These are phyloP conservation scores for Hyperoplus immaculatus DNA, from an alignment of 2,797 vertebrate genomes.

Conservation along the genomic window DNA sequence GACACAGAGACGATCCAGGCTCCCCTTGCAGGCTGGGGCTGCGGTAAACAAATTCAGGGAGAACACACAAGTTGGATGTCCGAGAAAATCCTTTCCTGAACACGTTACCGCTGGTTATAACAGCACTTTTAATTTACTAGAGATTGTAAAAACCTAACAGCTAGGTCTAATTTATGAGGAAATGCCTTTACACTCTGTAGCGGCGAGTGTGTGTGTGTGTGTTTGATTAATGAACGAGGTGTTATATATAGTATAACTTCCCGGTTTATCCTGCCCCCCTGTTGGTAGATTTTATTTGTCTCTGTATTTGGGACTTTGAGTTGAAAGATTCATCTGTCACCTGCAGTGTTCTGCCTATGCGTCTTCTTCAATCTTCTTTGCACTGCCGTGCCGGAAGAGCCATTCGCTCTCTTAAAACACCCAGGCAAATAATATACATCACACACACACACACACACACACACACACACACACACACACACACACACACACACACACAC, in stretches of 20 bases:
- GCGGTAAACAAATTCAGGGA: conserved; percentile 67
- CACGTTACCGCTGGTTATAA: conserved; percentile 45
- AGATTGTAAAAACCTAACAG: conserved; percentile 72
- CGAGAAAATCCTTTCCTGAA: conserved; percentile 45
- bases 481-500: conserved; percentile 41
- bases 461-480: conserved; percentile 14
- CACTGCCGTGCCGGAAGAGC: conserved; percentile 55
- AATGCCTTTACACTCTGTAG: conserved; percentile 52
- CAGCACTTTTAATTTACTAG: conserved; percentile 60
- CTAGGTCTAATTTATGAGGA: conserved; percentile 67
- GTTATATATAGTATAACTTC: conserved; percentile 65
- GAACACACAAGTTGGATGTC: conserved; percentile 45
- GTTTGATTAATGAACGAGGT: conserved; percentile 67
- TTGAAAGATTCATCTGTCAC: conserved; percentile 74
- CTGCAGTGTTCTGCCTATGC: conserved; percentile 65
- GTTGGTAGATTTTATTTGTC: conserved; percentile 74
- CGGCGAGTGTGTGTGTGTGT: conserved; percentile 12
- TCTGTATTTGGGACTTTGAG: conserved; percentile 66
- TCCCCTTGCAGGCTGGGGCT: conserved; percentile 56
- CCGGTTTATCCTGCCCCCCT: conserved; percentile 49
- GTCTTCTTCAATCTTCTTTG: conserved; percentile 71
- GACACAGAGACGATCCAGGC: conserved; percentile 79
- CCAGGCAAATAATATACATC: conserved; percentile 34
- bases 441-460: conserved; percentile 44
- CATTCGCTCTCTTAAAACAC: conserved; percentile 47